phyloP scores from a whole-genome alignment of 2,797 vertebrate genomes.

The Myiotriccus ornatus region DNA sequence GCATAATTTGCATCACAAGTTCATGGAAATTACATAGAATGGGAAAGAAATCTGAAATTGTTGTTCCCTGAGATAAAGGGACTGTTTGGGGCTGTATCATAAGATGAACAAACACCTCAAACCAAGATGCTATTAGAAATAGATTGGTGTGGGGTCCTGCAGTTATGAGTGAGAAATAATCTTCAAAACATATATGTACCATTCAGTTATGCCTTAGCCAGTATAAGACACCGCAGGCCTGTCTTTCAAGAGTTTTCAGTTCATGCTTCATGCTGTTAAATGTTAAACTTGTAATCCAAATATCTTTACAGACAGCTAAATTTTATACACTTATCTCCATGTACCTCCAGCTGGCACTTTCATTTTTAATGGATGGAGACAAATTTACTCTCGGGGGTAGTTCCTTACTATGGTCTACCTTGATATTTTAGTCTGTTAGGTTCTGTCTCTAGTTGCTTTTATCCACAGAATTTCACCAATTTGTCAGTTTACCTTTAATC shows the following conservation, averaged over 20 bases:
- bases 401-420: background rate
- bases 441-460: background rate
- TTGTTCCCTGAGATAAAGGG: background rate
- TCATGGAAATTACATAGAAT: background rate
- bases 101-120: background rate
- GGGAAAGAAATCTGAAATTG: background rate
- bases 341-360: background rate
- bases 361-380: background rate
- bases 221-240: background rate
- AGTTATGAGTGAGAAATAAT: background rate
- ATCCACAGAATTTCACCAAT: background rate
- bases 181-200: background rate
- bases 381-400: background rate
- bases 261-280: background rate
- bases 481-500: background rate
- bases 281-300: background rate
- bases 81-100: background rate
- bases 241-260: background rate
- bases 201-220: background rate
- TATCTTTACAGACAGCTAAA: background rate
- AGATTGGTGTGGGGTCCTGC: background rate
- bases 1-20: background rate
- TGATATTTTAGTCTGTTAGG: background rate
- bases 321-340: background rate
- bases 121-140: background rate